Evolutionary conservation across 2,888 invertebrate species (phyloP).

Genomic region (Phymatocera aterrima): DNA sequence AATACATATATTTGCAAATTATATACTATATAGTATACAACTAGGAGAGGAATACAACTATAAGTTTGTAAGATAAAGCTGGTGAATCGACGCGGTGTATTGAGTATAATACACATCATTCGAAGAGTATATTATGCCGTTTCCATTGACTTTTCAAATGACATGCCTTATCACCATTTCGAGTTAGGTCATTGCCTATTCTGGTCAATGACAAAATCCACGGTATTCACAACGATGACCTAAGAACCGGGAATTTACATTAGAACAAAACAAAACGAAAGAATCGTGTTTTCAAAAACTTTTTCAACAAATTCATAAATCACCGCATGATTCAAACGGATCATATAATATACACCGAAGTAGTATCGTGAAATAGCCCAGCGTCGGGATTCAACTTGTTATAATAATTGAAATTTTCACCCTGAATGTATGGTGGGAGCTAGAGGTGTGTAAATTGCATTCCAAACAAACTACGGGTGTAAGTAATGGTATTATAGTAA

Average conservation of each 20-base stretch:
- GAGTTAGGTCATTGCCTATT: slow-evolving; percentile 45
- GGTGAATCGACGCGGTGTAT: background rate
- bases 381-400: background rate
- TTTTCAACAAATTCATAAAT: background rate
- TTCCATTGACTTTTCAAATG: slow-evolving; percentile 30
- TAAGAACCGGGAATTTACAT: slow-evolving; percentile 49
- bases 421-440: background rate
- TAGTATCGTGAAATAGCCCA: background rate
- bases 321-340: background rate
- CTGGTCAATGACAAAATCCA: slow-evolving; percentile 43
- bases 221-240: slow-evolving; percentile 60
- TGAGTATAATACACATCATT: background rate
- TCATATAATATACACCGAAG: background rate
- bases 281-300: background rate
- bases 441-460: background rate
- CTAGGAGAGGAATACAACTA: too few species aligned
- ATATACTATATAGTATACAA: background rate
- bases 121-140: background rate
- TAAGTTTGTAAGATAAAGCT: slow-evolving; percentile 21
- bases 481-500: background rate
- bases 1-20: background rate
- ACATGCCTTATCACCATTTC: slow-evolving; percentile 42
- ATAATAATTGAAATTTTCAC: background rate
- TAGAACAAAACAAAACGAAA: background rate
- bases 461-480: background rate